Evolutionary conservation across 2,888 invertebrate genomes (phyloP).

Genomic region (Amphiduros pacificus): DNA sequence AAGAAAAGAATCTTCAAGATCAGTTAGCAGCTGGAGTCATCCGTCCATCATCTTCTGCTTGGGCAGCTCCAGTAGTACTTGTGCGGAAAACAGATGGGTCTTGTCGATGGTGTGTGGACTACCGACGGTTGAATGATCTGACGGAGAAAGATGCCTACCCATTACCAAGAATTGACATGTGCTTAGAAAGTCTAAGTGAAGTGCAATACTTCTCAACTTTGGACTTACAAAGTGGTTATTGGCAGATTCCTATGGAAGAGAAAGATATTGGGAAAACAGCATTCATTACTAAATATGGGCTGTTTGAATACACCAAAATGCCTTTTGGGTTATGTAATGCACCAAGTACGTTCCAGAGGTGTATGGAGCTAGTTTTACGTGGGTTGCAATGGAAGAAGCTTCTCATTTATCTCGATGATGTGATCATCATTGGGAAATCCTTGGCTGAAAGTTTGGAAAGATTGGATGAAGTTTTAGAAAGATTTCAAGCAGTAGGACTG

Average conservation of each 20-base stretch:
- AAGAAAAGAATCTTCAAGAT: neutral
- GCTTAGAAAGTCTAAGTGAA: neutral
- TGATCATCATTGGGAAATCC: neutral
- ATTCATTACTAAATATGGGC: neutral
- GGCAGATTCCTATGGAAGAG: slow-evolving; percentile 4
- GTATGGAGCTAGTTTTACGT: neutral
- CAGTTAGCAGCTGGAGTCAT: neutral
- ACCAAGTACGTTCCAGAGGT: slow-evolving; percentile 8
- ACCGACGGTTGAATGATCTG: neutral
- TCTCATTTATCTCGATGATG: neutral
- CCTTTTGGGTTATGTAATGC: neutral
- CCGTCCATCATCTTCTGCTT: neutral
- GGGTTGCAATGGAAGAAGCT: neutral
- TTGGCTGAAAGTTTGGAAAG: neutral
- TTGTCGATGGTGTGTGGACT: neutral
- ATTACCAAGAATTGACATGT: neutral
- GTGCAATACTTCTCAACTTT: neutral
- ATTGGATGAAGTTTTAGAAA: neutral
- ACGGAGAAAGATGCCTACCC: neutral
- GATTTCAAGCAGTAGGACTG: neutral
- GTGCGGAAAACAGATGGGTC: neutral
- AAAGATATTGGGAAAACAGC: neutral
- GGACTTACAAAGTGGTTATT: slow-evolving; percentile 1
- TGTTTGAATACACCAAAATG: neutral
- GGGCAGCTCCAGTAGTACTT: neutral